A percentile compares a stretch with the other conserved stretches of the same genome.
phyloP scores from a whole-genome alignment of 2,888 invertebrate species.

The Eilema depressum region DNA sequence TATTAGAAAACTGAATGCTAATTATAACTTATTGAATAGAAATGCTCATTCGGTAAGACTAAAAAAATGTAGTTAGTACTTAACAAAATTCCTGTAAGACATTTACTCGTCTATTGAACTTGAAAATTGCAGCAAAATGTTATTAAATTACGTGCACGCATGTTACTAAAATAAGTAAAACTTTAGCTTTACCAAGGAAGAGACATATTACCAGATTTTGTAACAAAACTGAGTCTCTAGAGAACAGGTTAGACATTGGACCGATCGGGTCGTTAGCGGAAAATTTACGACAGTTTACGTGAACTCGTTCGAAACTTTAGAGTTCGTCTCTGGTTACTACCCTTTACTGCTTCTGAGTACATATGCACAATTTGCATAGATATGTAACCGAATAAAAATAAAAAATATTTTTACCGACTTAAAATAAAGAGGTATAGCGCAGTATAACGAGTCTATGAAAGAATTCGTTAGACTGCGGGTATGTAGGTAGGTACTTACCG shows the following conservation, averaged over 20 bases:
- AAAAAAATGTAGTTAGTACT: neutral
- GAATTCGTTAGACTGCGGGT: too few species aligned
- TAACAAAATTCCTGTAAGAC: neutral
- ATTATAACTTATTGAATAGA: too few species aligned
- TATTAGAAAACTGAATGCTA: too few species aligned
- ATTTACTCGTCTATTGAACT: neutral
- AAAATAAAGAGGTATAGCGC: too few species aligned
- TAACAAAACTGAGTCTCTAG: neutral
- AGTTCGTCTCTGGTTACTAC: neutral
- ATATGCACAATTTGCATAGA: neutral
- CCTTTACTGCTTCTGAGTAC: neutral
- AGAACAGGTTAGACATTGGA: neutral
- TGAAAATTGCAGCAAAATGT: too few species aligned
- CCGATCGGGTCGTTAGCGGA: neutral
- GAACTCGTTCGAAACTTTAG: neutral
- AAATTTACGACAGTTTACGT: conserved; percentile 9
- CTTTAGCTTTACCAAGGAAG: too few species aligned
- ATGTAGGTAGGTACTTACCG: too few species aligned
- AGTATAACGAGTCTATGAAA: too few species aligned
- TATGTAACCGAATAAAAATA: neutral
- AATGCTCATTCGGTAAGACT: too few species aligned
- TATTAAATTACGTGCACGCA: too few species aligned
- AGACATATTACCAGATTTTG: neutral
- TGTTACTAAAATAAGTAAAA: too few species aligned
- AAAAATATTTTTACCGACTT: neutral